Percentiles rank a stretch among this genome's conserved stretches.
These are phyloP conservation scores for Drosophila parvula DNA, from an alignment of 1,140 invertebrate genomes.

Conservation along the genomic window DNA sequence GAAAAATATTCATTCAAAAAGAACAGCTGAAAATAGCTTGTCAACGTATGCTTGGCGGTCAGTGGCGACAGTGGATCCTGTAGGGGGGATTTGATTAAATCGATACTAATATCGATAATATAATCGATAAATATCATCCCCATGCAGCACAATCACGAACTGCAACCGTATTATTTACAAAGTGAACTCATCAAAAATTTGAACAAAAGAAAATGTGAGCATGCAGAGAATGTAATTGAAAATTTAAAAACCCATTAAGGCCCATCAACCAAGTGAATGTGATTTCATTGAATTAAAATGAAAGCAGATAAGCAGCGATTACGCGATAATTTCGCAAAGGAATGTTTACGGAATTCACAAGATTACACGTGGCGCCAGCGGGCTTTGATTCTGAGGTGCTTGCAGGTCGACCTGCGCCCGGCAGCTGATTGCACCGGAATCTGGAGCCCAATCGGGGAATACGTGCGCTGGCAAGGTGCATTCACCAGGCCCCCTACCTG, in stretches of 20 bases:
- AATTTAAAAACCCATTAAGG: background rate
- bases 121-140: no score
- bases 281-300: constrained; percentile 1
- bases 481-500: constrained; percentile 33
- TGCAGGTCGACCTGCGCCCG: constrained; percentile 11
- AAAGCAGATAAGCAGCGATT: background rate
- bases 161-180: background rate
- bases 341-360: no score
- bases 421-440: constrained; percentile 31
- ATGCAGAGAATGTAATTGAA: background rate
- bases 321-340: background rate
- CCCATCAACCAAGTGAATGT: no score
- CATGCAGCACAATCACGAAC: no score
- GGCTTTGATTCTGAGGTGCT: constrained; percentile 9
- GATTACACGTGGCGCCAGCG: constrained; percentile 32
- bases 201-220: background rate
- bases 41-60: no score
- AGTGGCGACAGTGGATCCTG: no score
- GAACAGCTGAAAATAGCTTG: no score
- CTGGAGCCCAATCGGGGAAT: constrained; percentile 30
- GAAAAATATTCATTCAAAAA: no score
- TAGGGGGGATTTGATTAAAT: no score
- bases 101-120: no score
- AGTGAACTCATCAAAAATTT: background rate
- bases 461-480: constrained; percentile 51